Evolutionary conservation across 2,888 invertebrate species (phyloP).

Genomic region (Sphaerophoria taeniata): DNA sequence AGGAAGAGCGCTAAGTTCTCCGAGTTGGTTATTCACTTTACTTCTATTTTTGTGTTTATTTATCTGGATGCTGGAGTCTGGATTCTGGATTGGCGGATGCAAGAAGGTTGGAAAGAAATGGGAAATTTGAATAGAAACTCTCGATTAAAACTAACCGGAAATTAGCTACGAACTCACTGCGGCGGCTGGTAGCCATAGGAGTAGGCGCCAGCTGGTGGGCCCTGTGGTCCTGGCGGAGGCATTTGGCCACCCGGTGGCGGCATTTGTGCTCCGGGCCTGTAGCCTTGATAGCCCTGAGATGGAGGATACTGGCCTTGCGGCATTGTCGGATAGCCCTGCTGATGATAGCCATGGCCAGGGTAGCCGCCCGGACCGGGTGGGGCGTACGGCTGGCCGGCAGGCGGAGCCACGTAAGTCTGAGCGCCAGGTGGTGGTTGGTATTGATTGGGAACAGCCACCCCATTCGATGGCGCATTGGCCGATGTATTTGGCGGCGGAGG

Average conservation of each 20-base stretch:
- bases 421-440: slow-evolving; percentile 81
- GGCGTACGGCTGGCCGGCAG: slow-evolving; percentile 80
- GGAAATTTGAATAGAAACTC: slow-evolving; percentile 33
- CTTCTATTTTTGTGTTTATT: background rate
- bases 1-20: slow-evolving; percentile 45
- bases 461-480: slow-evolving; percentile 78
- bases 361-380: slow-evolving; percentile 83
- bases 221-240: slow-evolving; percentile 86
- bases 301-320: slow-evolving; percentile 86
- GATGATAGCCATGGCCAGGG: slow-evolving; percentile 84
- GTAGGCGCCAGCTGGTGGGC: slow-evolving; percentile 89
- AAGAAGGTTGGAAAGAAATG: background rate
- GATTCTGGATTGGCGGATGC: background rate
- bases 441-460: slow-evolving; percentile 82
- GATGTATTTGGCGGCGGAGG: slow-evolving; percentile 82
- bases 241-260: slow-evolving; percentile 84
- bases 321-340: slow-evolving; percentile 85
- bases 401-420: slow-evolving; percentile 81
- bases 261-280: slow-evolving; percentile 85
- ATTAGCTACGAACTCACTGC: slow-evolving; percentile 77
- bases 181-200: slow-evolving; percentile 92
- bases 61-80: background rate
- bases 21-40: slow-evolving; percentile 29
- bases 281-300: slow-evolving; percentile 87
- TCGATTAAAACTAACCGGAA: slow-evolving; percentile 38